These are phyloP conservation scores for Meta bourneti DNA, from an alignment of 2,888 invertebrate genomes.

Conservation along the genomic window DNA sequence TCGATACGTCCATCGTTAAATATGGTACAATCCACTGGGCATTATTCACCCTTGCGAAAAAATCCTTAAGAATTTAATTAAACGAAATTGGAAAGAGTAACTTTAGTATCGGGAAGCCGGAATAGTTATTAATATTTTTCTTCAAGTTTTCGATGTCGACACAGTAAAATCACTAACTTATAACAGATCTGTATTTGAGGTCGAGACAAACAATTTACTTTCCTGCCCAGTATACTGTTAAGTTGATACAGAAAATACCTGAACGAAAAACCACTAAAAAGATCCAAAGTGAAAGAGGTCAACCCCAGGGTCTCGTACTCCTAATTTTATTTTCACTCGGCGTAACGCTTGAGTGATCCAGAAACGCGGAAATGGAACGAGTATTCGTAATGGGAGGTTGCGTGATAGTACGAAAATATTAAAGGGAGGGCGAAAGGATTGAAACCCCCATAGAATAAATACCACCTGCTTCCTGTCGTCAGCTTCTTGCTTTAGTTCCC, in stretches of 20 bases:
- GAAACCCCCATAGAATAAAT: background rate
- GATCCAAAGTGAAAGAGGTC: background rate
- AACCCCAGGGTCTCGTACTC: background rate
- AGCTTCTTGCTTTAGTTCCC: background rate
- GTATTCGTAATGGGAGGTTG: background rate
- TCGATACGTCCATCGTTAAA: too few relatives aligned
- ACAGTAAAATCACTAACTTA: too few relatives aligned
- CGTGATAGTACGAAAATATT: conserved; percentile 27
- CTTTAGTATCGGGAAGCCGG: too few relatives aligned
- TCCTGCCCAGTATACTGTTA: too few relatives aligned
- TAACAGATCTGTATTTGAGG: too few relatives aligned
- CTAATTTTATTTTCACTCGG: conserved; percentile 13
- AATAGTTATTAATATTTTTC: too few relatives aligned
- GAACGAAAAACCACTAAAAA: background rate
- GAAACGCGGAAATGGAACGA: conserved; percentile 61
- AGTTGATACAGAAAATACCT: background rate
- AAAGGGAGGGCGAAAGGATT: conserved; percentile 7
- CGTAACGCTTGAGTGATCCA: conserved; percentile 53
- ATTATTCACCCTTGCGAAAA: too few relatives aligned
- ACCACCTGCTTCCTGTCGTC: conserved; percentile 56
- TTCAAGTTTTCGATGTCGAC: too few relatives aligned
- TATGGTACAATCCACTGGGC: too few relatives aligned
- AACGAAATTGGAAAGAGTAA: too few relatives aligned
- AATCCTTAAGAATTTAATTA: too few relatives aligned
- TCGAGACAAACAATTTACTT: too few relatives aligned